Evolutionary conservation across 2,797 vertebrate species (phyloP), one percentile per base, ranked within the genome.

Genomic region (Danio aesculapii): DNA sequence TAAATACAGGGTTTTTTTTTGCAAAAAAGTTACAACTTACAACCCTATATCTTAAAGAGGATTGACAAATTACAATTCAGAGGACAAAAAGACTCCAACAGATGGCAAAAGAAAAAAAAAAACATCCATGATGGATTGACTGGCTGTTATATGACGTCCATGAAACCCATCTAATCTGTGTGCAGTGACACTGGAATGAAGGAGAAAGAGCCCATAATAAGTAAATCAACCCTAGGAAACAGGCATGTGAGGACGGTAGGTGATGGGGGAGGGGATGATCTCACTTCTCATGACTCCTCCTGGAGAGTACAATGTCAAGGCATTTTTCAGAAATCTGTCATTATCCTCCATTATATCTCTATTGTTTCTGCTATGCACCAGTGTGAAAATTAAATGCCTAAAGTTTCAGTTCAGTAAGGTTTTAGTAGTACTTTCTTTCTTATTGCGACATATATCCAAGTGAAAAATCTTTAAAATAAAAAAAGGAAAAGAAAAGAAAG

Each of bases 131-230:
- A 94, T 84, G 88, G 91, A 95, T 92, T 83, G 89, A 85, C 88
- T 81, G 63, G 57, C 69, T 61, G 77, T 30, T 30, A 30, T 30
- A 30, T 30, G 30, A 30, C 84, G 86, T 84, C 78, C 86, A 87
- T 88, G 91, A 30, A 30, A 30, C 30, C 30, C 84, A 89, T 93
- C 93, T 95, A 93, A 93, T 96, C 92, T 94, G 86, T 89, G 92
- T 92, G 89, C 91, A 91, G 79, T 90, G 91, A 89, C 90, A 88
- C 87, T 6, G 75, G 88, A 89, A 91, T 84, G 90, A 92, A 94
- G 92, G 92, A 91, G 91, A 92, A 93, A 92, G 90, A 86, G 88
- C 87, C 91, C 89, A 91, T 91, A 92, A 92, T 88, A 91, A 92
- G 91, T 93, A 93, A 94, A 94, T 91, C 90, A 92, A 78, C 87